These are phyloP conservation scores for Eulemur rufifrons DNA, from an alignment of 2,113 vertebrate species.

Conservation along the genomic window DNA sequence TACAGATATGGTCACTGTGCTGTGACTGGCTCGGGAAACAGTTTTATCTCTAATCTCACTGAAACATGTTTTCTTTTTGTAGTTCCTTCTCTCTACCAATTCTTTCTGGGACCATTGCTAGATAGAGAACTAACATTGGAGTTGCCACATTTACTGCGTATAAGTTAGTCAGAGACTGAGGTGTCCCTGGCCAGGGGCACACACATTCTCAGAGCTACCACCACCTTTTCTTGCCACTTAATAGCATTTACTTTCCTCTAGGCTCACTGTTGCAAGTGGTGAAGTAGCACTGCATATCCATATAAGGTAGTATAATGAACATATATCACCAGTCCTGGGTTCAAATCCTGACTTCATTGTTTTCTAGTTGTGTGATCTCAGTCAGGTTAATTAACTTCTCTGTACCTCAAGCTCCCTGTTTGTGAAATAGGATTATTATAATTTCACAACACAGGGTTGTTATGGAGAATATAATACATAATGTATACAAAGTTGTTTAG, in stretches of 20 bases:
- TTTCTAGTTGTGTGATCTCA: not conserved
- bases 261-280: not conserved
- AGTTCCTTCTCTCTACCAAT: not conserved
- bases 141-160: not conserved
- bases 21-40: conserved; percentile 35
- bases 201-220: not conserved
- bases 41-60: conserved; percentile 14
- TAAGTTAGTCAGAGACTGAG: not conserved
- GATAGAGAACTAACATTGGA: not conserved
- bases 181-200: not conserved
- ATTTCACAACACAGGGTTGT: not conserved
- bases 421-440: not conserved
- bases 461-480: not conserved
- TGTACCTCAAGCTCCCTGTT: not conserved
- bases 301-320: not conserved
- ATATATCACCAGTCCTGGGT: not conserved
- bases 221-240: not conserved
- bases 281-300: no score
- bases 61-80: conserved; percentile 32
- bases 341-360: not conserved
- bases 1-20: not conserved
- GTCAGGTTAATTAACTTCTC: not conserved
- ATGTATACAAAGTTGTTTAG: not conserved
- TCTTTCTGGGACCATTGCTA: conserved; percentile 6
- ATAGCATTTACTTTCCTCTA: not conserved